These are phyloP conservation scores for Rhabdomys dilectus DNA, from an alignment of 2,113 vertebrate species.

Conservation along the genomic window DNA sequence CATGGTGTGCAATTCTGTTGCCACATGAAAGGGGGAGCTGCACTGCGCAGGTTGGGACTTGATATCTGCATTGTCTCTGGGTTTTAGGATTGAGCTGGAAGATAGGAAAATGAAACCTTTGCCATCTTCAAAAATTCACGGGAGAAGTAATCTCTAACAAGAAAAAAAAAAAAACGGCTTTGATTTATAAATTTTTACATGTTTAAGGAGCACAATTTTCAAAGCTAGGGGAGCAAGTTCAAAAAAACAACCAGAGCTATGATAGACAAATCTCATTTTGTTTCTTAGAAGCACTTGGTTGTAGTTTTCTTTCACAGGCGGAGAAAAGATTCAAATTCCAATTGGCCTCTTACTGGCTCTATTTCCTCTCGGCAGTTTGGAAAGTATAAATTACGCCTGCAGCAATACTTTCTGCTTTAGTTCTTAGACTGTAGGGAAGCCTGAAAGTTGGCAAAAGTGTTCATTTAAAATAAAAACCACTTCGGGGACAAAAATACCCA, in stretches of 20 bases:
- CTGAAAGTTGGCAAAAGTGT: conserved; percentile 17
- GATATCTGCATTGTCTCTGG: not conserved
- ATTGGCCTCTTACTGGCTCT: conserved; percentile 51
- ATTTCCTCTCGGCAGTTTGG: conserved; percentile 62
- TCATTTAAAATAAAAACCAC: conserved; percentile 42
- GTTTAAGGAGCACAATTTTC: not conserved
- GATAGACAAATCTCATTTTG: conserved; percentile 9
- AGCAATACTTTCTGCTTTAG: conserved; percentile 51
- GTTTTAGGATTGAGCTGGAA: not conserved
- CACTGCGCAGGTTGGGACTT: conserved; percentile 66
- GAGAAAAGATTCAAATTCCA: conserved; percentile 68
- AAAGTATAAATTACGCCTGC: conserved; percentile 51
- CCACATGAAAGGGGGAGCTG: conserved; percentile 15
- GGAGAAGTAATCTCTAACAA: conserved; percentile 31
- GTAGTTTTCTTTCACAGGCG: conserved; percentile 60
- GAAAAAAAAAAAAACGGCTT: conserved; percentile 59
- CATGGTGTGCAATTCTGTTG: conserved; percentile 33
- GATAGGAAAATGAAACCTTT: not conserved
- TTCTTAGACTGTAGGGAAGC: conserved; percentile 40
- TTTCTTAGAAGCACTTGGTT: conserved; percentile 50
- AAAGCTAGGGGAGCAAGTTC: not conserved
- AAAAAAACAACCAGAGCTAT: not conserved
- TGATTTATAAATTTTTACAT: conserved; percentile 35
- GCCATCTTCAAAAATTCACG: not conserved
- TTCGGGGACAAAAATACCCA: not conserved